Percentiles rank a stretch among this genome's conserved stretches.
Conservation (phyloP, 2,113 vertebrate species). For the Syrrhaptes paradoxus region DNA sequence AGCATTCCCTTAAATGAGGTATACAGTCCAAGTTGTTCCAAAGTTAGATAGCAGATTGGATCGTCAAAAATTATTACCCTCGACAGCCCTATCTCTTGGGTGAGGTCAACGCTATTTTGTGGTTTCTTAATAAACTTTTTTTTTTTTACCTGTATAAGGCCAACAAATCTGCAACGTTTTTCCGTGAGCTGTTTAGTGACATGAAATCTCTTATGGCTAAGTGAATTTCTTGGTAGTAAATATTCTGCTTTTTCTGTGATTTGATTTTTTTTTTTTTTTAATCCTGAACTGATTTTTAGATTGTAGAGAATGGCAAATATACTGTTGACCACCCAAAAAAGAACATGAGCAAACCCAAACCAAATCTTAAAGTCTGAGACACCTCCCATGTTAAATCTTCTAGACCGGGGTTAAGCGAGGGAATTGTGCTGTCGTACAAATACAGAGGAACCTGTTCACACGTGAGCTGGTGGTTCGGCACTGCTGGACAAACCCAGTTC, state of each 20-base stretch:
- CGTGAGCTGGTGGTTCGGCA: neutral
- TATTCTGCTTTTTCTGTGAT: neutral
- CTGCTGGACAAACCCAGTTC: neutral
- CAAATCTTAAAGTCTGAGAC: neutral
- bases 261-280: neutral
- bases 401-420: neutral
- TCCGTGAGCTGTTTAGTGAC: neutral
- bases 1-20: neutral
- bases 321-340: neutral
- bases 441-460: neutral
- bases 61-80: constrained; percentile 20
- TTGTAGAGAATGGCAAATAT: neutral
- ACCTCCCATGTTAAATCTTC: neutral
- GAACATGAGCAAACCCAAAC: neutral
- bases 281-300: neutral
- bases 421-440: neutral
- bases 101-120: neutral
- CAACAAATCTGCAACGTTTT: neutral
- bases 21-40: neutral
- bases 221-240: neutral
- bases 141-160: neutral
- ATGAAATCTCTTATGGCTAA: neutral
- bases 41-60: neutral
- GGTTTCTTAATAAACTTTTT: neutral
- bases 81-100: neutral